Percentiles rank a stretch among this genome's conserved stretches.
phyloP scores from a whole-genome alignment of 30 jellyfish, hydroid and myxozoan genomes.

The Aurelia aurita region DNA sequence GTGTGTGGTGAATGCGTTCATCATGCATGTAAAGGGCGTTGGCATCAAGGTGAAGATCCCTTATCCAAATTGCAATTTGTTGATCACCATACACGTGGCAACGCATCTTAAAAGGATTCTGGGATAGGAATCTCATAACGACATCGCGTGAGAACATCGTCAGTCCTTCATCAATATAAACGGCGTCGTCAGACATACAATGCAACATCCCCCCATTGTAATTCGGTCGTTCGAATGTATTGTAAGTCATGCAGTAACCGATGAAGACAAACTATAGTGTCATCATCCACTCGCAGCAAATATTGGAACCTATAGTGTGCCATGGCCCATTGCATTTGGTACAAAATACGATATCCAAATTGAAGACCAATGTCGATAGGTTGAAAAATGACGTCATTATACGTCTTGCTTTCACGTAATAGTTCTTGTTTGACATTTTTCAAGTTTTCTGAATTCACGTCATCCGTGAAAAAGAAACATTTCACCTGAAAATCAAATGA shows the following conservation, averaged over 20 bases:
- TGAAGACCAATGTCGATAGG: constrained; percentile 72
- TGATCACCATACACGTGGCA: constrained; percentile 85
- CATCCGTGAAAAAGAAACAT: constrained; percentile 81
- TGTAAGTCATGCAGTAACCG: constrained; percentile 63
- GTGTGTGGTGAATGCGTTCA: constrained; percentile 76
- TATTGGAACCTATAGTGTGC: constrained; percentile 64
- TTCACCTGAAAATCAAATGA: constrained; percentile 49
- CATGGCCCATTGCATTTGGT: constrained; percentile 82
- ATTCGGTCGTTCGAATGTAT: constrained; percentile 24
- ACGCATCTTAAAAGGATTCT: constrained; percentile 74
- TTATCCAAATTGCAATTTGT: constrained; percentile 72
- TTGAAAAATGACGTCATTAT: constrained; percentile 66
- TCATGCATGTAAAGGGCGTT: constrained; percentile 58
- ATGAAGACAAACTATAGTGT: constrained; percentile 65
- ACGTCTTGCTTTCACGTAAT: constrained; percentile 36
- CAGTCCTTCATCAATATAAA: constrained; percentile 78
- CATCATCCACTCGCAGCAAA: constrained; percentile 83
- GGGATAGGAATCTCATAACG: constrained; percentile 71
- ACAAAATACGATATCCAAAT: constrained; percentile 77
- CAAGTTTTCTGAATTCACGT: constrained; percentile 37
- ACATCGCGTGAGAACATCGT: constrained; percentile 78
- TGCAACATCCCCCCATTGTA: constrained; percentile 82
- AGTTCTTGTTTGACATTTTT: constrained; percentile 10
- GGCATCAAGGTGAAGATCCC: constrained; percentile 73
- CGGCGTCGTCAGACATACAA: constrained; percentile 34